Conservation (phyloP, 2,113 vertebrate genomes). For the Arothron firmamentum region DNA sequence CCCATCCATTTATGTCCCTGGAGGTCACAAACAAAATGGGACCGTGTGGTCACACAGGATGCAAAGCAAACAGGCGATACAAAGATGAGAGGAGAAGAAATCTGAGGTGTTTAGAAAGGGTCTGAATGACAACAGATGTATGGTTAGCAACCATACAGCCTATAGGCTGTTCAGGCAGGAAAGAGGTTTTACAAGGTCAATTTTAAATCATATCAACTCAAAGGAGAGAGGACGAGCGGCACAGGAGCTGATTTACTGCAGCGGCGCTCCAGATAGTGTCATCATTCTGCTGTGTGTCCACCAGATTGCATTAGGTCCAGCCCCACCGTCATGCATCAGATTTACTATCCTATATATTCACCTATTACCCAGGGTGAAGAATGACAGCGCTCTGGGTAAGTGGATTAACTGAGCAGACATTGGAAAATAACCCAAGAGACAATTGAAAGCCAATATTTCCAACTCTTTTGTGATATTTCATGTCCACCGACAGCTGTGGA, state of each 20-base stretch:
- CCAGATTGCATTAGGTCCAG: constrained; percentile 62
- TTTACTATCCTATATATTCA: constrained; percentile 54
- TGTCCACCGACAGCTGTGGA: constrained; percentile 3
- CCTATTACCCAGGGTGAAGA: constrained; percentile 45
- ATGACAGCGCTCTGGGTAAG: constrained; percentile 39
- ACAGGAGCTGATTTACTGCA: constrained; percentile 47
- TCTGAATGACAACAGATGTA: constrained; percentile 24
- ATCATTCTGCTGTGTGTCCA: constrained; percentile 62
- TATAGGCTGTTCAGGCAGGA: constrained; percentile 40
- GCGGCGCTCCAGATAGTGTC: constrained; percentile 52
- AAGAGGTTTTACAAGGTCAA: constrained; percentile 38
- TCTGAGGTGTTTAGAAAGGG: constrained; percentile 44
- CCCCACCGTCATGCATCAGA: constrained; percentile 53
- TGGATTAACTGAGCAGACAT: constrained; percentile 40
- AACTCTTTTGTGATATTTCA: constrained; percentile 5
- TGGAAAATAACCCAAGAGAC: constrained; percentile 27
- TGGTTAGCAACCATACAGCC: constrained; percentile 21
- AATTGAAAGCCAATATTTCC: constrained; percentile 12
- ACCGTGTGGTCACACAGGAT: constrained; percentile 35
- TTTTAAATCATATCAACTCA: constrained; percentile 57
- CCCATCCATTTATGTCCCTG: constrained; percentile 30
- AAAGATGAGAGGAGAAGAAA: constrained; percentile 28
- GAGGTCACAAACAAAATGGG: constrained; percentile 52
- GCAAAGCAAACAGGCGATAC: constrained; percentile 37
- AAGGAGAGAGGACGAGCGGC: constrained; percentile 33